Evolutionary conservation across 2,797 vertebrate species (phyloP), one percentile per base, ranked within the genome.

Genomic region (Psittacula echo): DNA sequence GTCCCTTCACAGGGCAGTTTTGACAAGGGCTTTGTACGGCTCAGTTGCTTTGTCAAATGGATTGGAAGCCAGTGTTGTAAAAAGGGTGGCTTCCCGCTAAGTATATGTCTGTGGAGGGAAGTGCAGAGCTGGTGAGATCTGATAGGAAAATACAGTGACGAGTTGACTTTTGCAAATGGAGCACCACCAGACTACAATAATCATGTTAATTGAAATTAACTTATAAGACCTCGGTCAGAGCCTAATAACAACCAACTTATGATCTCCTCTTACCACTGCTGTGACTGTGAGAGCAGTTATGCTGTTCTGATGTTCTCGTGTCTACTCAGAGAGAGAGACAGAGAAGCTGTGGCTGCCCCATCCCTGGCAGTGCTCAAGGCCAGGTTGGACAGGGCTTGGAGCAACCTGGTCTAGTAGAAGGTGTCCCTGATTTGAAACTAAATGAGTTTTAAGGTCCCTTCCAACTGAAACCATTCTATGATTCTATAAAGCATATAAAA

Each of bases 1-100:
- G 17, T 24, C 39, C 24, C 53, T 34, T n/a, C 29, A 2, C 4
- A 11, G 1, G 1, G 32, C 8, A 3, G 27, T n/a, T 75, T n/a
- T 85, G 65, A 20, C 17, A 30, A 30, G 30, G 23, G n/a, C 23
- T 34, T 56, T 41, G 21, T 6, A 45, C 47, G 39, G 47, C 44
- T 72, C 17, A 13, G 27, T n/a, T 15, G 16, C 30, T 58, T 24
- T 2, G 1, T 48, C 29, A 44, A 39, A 13, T 9, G 22, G 22
- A 19, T 37, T 8, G 5, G 67, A 44, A 77, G 48, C 11, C 18
- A 26, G 11, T 1, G 0, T 13, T 21, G 2, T 3, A 30, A 78
- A 26, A 34, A 45, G 8, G 12, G 34, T 44, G 56, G 18, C 21
- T 85, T 18, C 32, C 41, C 39, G 12, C 7, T 9, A 29, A 56